phyloP scores from a whole-genome alignment of 64 coral and sea anemone genomes.

The Acropora yongei region DNA sequence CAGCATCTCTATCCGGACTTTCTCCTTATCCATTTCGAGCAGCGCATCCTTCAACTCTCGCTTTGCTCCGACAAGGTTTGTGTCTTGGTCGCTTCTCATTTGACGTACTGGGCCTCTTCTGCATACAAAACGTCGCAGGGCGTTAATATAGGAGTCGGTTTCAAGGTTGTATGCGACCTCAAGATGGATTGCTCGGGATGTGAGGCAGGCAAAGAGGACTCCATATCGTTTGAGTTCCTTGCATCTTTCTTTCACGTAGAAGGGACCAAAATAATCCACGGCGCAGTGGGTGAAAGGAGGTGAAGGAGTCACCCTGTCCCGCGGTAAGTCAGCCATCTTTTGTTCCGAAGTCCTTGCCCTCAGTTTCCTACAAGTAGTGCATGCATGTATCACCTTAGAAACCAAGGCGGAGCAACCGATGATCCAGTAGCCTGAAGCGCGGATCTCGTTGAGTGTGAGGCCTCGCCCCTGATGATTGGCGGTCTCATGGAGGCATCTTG shows the following conservation, averaged over 20 bases:
- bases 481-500: neutral
- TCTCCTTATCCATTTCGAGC: constrained; percentile 1
- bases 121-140: neutral
- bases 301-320: neutral
- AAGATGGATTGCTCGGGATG: neutral
- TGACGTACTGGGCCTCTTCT: constrained; percentile 33
- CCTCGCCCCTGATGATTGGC: neutral
- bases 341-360: neutral
- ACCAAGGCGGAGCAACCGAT: neutral
- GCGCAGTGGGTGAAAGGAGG: constrained; percentile 1
- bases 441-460: neutral
- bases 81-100: constrained; percentile 41
- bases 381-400: neutral
- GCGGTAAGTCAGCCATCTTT: neutral
- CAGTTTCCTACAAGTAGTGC: neutral
- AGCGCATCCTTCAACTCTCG: neutral
- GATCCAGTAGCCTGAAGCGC: neutral
- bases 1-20: neutral
- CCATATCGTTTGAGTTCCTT: neutral
- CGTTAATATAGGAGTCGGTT: constrained; percentile 25
- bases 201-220: neutral
- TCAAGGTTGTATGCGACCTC: neutral
- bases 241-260: neutral
- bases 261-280: neutral
- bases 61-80: constrained; percentile 31